phyloP scores from a whole-genome alignment of 2,113 vertebrate species.

The Neotragus pygmaeus region DNA sequence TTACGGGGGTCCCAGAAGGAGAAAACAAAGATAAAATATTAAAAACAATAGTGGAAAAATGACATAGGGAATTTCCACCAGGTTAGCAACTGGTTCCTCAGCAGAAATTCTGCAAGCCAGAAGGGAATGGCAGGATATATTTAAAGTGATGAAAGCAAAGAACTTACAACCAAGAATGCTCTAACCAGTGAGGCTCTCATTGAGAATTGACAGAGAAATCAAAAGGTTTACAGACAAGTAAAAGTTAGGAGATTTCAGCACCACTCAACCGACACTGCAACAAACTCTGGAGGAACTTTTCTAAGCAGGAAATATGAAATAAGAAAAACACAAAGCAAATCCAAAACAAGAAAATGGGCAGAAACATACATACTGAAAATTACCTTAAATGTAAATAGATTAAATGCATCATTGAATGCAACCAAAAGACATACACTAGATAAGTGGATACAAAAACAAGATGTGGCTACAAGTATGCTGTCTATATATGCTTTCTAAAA shows the following conservation, averaged over 20 bases:
- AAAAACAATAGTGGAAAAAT: background rate
- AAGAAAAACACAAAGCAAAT: background rate
- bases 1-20: background rate
- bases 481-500: background rate
- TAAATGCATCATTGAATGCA: background rate
- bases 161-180: background rate
- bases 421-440: background rate
- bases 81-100: background rate
- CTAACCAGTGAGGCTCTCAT: background rate
- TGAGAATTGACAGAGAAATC: background rate
- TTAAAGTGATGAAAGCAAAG: background rate
- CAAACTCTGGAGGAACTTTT: background rate
- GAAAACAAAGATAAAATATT: background rate
- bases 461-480: background rate
- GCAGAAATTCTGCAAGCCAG: background rate
- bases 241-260: background rate
- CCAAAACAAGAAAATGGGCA: background rate
- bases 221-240: background rate
- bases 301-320: background rate
- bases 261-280: background rate
- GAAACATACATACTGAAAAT: background rate
- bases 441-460: background rate
- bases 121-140: background rate
- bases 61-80: background rate
- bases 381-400: background rate